These are phyloP conservation scores for Vandiemenella viatica DNA, from an alignment of 2,888 invertebrate species.

Conservation along the genomic window DNA sequence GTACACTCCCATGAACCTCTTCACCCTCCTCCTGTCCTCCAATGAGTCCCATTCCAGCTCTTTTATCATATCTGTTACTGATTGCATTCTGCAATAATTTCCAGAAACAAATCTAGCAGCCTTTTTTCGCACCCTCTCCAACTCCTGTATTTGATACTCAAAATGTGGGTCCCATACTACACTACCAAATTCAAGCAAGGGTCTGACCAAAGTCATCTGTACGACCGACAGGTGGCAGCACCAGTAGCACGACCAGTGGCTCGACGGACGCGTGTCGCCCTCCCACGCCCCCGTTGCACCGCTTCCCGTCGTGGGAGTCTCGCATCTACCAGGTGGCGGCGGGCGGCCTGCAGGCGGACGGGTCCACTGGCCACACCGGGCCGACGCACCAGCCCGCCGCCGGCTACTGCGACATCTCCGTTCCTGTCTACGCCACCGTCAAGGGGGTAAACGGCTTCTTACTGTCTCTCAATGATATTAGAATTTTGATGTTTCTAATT, in stretches of 20 bases:
- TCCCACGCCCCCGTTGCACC: conserved; percentile 80
- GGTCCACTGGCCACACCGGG: conserved; percentile 17
- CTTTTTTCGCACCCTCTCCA: too few species aligned
- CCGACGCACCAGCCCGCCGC: conserved; percentile 33
- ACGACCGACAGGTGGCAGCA: conserved; percentile 17
- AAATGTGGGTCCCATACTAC: too few species aligned
- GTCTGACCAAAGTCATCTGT: too few species aligned
- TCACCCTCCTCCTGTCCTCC: too few species aligned
- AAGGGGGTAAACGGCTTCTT: conserved; percentile 73
- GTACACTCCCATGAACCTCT: too few species aligned
- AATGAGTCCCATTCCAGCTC: too few species aligned
- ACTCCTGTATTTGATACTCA: too few species aligned
- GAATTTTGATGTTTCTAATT: neutral
- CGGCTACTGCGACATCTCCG: conserved; percentile 78
- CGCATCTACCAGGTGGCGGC: conserved; percentile 71
- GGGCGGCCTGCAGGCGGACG: conserved; percentile 26
- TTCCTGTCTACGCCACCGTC: conserved; percentile 90
- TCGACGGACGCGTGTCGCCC: conserved; percentile 31
- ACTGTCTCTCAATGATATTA: too few species aligned
- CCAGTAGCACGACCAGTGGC: conserved; percentile 20
- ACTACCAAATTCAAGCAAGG: too few species aligned
- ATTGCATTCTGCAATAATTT: too few species aligned
- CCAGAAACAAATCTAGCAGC: too few species aligned
- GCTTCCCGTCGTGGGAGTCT: conserved; percentile 91
- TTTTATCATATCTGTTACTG: too few species aligned